phyloP scores from a whole-genome alignment of 1,140 invertebrate genomes.

The Oryctes rhinoceros region DNA sequence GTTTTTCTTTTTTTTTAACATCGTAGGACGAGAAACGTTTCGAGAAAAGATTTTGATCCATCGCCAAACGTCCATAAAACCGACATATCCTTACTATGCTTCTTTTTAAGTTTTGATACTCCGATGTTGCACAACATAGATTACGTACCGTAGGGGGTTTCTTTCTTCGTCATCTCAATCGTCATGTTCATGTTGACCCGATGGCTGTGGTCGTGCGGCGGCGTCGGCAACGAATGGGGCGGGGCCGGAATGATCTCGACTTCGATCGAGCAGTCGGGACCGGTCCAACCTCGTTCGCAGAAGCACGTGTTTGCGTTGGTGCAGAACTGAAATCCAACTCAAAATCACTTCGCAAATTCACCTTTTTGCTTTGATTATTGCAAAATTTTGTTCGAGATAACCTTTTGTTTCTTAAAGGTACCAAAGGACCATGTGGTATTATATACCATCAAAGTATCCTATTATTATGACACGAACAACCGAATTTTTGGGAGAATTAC shows the following conservation, averaged over 20 bases:
- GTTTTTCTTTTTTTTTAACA: too few relatives aligned
- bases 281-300: conserved; percentile 89
- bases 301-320: conserved; percentile 81
- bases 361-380: too few relatives aligned
- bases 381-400: too few relatives aligned
- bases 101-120: conserved; percentile 8
- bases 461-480: too few relatives aligned
- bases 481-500: too few relatives aligned
- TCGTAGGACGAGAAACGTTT: too few relatives aligned
- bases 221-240: conserved; percentile 62
- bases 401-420: too few relatives aligned
- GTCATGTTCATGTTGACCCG: conserved; percentile 62
- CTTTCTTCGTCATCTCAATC: conserved; percentile 82
- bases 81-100: background rate
- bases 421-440: too few relatives aligned
- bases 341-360: conserved; percentile 46
- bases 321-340: background rate
- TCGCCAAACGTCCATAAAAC: too few relatives aligned
- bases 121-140: conserved; percentile 33
- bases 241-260: conserved; percentile 70
- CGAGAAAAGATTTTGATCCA: too few relatives aligned
- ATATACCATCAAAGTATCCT: too few relatives aligned
- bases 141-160: conserved; percentile 87
- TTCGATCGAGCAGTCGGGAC: conserved; percentile 85
- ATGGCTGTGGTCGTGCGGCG: conserved; percentile 57